Base-by-base conservation (phyloP, 1,140 invertebrate genomes). In the Ceratina japonica region DNA sequence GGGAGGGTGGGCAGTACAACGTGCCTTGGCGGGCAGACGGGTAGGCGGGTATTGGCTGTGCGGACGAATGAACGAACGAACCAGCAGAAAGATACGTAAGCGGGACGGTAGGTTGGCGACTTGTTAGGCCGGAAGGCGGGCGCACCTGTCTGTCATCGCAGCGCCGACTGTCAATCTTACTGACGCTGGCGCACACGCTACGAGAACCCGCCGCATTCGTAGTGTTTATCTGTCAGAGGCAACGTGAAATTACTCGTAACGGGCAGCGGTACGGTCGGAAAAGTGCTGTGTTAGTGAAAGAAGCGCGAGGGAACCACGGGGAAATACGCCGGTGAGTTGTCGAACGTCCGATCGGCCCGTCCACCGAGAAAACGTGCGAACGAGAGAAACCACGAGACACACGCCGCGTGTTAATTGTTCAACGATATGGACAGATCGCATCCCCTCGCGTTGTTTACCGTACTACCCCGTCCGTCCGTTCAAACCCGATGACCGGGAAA, bases 101-200 rank as follows among this genome's bases (percentile, higher is more conserved):
- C 65, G 56, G 58, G 58, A 76, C 74, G 79, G 65, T 77, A 77
- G 73, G 65, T 80, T 76, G 79, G 63, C 71, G 79, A 75, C 73
- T 64, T 68, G 74, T 80, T 80, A 74, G 65, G 79, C 79, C 74
- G 79, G 73, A 77, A 78, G 80, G 86, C 84, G 81, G 80, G 86
- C 84, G 81, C 86, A 87, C 86, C 86, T 87, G 86, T 87, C 86
- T 84, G 86, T 86, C 82, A 86, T 81, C 81, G n/a, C n/a, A 83
- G 37, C 81, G 82, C 76, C 84, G 84, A 87, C 86, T 87, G 86
- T 87, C 86, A 87, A 86, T 87, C 80, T 80, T 81, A 86, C 80
- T 80, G 83, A 86, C 85, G 85, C 83, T 83, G 59, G 80, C 72
- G 83, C 74, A 80, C 73, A 82, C 79, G 65, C 56, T 70, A 58